Conservation (phyloP, 2,113 vertebrate genomes). For the Neogale vison region DNA sequence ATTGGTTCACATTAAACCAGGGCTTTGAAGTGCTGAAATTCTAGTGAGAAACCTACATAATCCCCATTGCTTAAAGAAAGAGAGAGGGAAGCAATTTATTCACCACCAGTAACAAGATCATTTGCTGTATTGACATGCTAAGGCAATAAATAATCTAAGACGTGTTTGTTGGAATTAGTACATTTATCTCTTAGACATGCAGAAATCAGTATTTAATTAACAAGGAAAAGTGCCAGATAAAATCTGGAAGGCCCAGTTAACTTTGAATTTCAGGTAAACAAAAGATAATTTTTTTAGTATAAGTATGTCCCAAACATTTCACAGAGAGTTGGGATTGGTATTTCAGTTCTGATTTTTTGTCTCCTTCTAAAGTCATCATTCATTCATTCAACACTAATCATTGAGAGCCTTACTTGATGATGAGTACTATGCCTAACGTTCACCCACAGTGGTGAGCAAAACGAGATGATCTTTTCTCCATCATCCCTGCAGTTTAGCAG, state of each 20-base stretch:
- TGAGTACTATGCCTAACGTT: neutral
- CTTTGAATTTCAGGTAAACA: slow-evolving; percentile 18
- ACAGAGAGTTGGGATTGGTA: neutral
- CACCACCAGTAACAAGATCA: slow-evolving; percentile 64
- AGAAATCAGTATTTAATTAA: slow-evolving; percentile 31
- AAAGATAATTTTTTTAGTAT: neutral
- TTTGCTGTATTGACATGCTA: slow-evolving; percentile 64
- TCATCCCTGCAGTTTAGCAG: neutral
- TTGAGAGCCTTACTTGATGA: neutral
- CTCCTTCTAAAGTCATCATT: neutral
- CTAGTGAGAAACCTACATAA: neutral
- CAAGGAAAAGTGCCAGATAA: neutral
- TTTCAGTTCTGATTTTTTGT: neutral
- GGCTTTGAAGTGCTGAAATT: slow-evolving; percentile 53
- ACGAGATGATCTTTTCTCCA: neutral
- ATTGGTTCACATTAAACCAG: slow-evolving; percentile 61
- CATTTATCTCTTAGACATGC: neutral
- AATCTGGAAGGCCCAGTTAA: neutral
- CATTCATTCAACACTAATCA: neutral
- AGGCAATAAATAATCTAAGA: slow-evolving; percentile 65
- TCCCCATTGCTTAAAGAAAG: slow-evolving; percentile 45
- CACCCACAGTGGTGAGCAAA: neutral
- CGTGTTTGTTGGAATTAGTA: slow-evolving; percentile 64
- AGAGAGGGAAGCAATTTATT: slow-evolving; percentile 63
- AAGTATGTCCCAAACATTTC: neutral